Evolutionary conservation across 2,113 vertebrate species (phyloP).

Genomic region (Paramormyrops kingsleyae): DNA sequence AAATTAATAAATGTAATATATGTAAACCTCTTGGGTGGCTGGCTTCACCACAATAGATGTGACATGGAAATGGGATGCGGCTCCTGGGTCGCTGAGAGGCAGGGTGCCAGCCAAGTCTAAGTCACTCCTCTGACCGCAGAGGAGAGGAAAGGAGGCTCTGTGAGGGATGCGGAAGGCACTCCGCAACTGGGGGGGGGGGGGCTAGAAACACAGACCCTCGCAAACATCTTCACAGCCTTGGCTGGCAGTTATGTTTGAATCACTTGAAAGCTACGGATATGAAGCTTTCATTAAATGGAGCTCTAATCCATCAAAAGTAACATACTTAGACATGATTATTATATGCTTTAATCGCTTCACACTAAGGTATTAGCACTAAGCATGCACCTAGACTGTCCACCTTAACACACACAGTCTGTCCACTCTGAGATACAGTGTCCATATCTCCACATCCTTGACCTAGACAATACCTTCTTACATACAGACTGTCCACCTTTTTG

Average conservation of each 20-base stretch:
- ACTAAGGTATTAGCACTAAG: not conserved
- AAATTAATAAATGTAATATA: not conserved
- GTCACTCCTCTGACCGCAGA: not conserved
- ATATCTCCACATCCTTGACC: not conserved
- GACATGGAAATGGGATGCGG: conserved; percentile 31
- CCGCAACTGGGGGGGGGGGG: not conserved
- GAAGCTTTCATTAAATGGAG: conserved; percentile 35
- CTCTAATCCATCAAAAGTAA: conserved; percentile 35
- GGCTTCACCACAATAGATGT: conserved; percentile 28
- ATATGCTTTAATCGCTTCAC: not conserved
- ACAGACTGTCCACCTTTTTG: not conserved
- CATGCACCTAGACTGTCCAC: not conserved
- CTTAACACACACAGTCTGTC: not conserved
- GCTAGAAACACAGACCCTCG: not conserved
- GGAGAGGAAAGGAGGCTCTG: not conserved
- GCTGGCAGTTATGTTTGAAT: not conserved
- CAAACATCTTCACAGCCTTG: not conserved
- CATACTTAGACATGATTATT: not conserved
- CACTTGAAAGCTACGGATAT: conserved; percentile 16
- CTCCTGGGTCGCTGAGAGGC: not conserved
- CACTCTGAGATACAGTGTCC: not conserved
- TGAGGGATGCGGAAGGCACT: not conserved
- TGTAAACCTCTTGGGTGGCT: conserved; percentile 5
- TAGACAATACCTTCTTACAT: not conserved
- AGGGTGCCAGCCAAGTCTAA: not conserved